Evolutionary conservation across 2,888 invertebrate genomes (phyloP).

Genomic region (Linnaemya tessellans): DNA sequence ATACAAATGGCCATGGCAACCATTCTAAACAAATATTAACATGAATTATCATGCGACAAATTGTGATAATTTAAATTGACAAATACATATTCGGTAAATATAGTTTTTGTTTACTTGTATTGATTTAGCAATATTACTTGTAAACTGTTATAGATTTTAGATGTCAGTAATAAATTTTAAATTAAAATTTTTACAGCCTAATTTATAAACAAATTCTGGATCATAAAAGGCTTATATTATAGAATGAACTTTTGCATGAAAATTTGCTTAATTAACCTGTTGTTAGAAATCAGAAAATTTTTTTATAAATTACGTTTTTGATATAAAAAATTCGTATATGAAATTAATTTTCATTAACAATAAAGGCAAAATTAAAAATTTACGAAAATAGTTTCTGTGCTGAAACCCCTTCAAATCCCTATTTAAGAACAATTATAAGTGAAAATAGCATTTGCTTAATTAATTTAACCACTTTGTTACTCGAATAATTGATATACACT

Average conservation of each 20-base stretch:
- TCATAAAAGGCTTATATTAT: too few species aligned
- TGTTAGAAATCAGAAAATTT: too few species aligned
- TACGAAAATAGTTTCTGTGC: not conserved
- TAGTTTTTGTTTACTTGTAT: too few species aligned
- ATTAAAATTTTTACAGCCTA: too few species aligned
- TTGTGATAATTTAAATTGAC: slow-evolving; percentile 47
- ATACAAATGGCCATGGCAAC: not conserved
- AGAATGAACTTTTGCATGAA: too few species aligned
- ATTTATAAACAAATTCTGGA: too few species aligned
- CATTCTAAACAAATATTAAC: not conserved
- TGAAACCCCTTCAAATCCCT: not conserved
- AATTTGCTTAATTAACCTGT: too few species aligned
- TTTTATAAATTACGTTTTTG: too few species aligned
- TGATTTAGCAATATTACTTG: too few species aligned
- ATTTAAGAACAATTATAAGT: not conserved
- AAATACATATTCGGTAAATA: slow-evolving; percentile 19
- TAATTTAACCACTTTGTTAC: not conserved
- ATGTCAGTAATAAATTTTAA: not conserved
- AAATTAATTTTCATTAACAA: too few species aligned
- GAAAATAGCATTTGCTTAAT: slow-evolving; percentile 2
- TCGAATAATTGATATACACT: slow-evolving; percentile 8
- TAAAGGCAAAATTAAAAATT: not conserved
- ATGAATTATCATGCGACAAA: slow-evolving; percentile 57
- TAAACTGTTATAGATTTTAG: not conserved
- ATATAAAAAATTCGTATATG: too few species aligned